Conservation (phyloP, 2,113 vertebrate genomes). For the Lamprologus callipterus region DNA sequence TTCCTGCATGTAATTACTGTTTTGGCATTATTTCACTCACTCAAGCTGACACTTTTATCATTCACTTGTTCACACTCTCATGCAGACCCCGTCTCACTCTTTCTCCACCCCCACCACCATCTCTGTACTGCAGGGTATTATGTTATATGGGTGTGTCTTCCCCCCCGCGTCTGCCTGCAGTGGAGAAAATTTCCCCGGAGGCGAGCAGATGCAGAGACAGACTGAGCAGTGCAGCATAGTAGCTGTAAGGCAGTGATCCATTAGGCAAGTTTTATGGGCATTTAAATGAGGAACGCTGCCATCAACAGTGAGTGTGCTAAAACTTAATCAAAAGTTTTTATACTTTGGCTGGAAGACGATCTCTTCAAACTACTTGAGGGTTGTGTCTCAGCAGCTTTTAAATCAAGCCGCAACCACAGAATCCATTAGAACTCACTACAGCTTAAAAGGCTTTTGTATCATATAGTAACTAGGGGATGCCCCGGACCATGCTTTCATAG, state of each 20-base stretch:
- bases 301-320: not conserved
- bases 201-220: constrained; percentile 1
- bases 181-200: not conserved
- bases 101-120: not conserved
- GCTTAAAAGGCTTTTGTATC: too few relatives aligned
- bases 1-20: not conserved
- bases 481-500: not conserved
- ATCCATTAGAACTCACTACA: not conserved
- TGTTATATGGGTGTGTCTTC: constrained; percentile 20
- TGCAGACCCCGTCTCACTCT: not conserved
- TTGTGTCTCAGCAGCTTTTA: not conserved
- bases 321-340: not conserved
- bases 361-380: not conserved
- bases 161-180: not conserved
- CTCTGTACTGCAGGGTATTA: constrained; percentile 4
- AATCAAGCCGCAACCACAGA: not conserved
- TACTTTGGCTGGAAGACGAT: too few relatives aligned
- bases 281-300: not conserved
- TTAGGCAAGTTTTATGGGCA: not conserved
- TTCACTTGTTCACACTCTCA: not conserved
- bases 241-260: not conserved
- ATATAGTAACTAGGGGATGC: not conserved
- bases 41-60: not conserved
- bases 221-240: not conserved
- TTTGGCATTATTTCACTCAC: not conserved